A percentile compares a stretch with the other conserved stretches of the same genome.
Evolutionary conservation across 2,797 vertebrate genomes (phyloP).

Genomic region (Darevskia mixta): DNA sequence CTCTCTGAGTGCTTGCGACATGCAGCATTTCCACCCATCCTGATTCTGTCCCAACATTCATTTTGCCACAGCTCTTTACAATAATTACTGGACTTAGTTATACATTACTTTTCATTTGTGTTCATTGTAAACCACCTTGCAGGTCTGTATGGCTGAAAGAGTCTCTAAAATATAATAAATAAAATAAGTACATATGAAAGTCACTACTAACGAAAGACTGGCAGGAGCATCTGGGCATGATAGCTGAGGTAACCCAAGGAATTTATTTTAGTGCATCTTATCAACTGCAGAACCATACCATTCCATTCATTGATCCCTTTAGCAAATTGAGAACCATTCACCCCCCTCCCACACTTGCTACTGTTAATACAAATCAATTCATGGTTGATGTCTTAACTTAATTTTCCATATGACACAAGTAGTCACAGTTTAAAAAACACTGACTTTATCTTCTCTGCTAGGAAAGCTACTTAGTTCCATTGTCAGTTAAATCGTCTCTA

Average conservation of each 20-base stretch:
- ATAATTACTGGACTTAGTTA: background rate
- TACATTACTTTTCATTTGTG: background rate
- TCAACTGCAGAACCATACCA: background rate
- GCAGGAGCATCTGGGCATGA: background rate
- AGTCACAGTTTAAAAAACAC: background rate
- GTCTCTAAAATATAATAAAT: background rate
- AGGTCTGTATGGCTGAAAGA: too few relatives aligned
- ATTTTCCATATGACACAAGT: background rate
- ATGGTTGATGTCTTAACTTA: slow-evolving; percentile 17
- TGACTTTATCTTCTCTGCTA: slow-evolving; percentile 33
- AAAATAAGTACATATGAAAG: background rate
- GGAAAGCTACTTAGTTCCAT: slow-evolving; percentile 7
- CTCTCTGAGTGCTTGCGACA: too few relatives aligned
- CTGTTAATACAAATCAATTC: background rate
- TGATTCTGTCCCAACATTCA: too few relatives aligned
- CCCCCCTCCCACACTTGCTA: background rate
- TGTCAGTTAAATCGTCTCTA: slow-evolving; percentile 11
- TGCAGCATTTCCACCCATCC: too few relatives aligned
- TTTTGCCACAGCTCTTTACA: too few relatives aligned
- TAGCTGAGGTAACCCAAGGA: background rate
- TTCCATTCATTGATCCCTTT: slow-evolving; percentile 1
- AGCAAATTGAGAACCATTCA: background rate
- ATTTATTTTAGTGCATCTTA: slow-evolving; percentile 3
- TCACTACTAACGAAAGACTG: background rate
- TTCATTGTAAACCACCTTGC: background rate